phyloP scores from a whole-genome alignment of 2,888 invertebrate species.

The Pomacea canaliculata region DNA sequence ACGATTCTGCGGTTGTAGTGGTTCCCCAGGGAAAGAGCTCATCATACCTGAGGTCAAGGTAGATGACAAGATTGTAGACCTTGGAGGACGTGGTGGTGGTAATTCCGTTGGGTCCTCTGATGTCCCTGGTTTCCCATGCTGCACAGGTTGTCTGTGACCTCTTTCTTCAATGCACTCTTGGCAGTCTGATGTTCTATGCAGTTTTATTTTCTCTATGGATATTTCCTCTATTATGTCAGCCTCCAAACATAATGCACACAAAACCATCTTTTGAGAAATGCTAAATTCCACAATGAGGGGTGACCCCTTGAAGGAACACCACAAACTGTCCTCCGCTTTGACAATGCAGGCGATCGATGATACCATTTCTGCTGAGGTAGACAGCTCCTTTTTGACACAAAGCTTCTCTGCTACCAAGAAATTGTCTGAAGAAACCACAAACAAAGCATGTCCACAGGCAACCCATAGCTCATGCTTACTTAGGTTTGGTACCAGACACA shows the following conservation, averaged over 20 bases:
- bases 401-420: conserved; percentile 4
- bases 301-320: conserved; percentile 16
- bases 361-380: neutral
- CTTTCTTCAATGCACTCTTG: neutral
- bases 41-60: too few species aligned
- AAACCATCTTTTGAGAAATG: neutral
- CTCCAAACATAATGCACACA: conserved; percentile 9
- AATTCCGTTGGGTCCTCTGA: neutral
- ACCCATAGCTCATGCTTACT: conserved; percentile 11
- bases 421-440: conserved; percentile 6
- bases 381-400: conserved; percentile 5
- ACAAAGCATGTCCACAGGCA: conserved; percentile 7
- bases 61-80: too few species aligned
- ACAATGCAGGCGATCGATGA: neutral
- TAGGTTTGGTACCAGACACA: conserved; percentile 6
- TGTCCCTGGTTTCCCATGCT: neutral
- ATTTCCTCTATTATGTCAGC: conserved; percentile 14
- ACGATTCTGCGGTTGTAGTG: too few species aligned
- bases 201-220: conserved; percentile 5
- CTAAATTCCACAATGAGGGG: conserved; percentile 17
- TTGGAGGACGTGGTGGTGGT: conserved; percentile 8
- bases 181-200: neutral
- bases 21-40: too few species aligned
- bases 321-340: conserved; percentile 18
- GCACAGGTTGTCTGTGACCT: neutral